phyloP scores from a whole-genome alignment of 2,888 invertebrate genomes.

The Elaeidobius kamerunicus region DNA sequence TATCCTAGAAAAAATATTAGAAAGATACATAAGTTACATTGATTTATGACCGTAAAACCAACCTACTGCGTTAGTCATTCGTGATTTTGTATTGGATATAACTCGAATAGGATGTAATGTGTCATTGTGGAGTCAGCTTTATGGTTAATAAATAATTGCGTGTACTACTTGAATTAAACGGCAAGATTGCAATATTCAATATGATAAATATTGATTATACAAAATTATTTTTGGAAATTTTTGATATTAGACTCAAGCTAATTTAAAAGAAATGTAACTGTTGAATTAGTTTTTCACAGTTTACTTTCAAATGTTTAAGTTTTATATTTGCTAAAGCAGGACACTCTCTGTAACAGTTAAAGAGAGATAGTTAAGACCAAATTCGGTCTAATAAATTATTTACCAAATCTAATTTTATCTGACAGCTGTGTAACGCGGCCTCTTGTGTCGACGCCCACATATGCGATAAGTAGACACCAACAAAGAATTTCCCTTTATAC shows the following conservation, averaged over 20 bases:
- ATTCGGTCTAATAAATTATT: not conserved
- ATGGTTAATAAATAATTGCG: slow-evolving; percentile 20
- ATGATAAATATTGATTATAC: too few species aligned
- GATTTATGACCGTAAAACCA: slow-evolving; percentile 18
- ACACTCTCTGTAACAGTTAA: too few species aligned
- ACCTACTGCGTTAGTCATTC: slow-evolving; percentile 21
- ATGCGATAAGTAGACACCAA: slow-evolving; percentile 14
- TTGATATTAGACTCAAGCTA: slow-evolving; percentile 4
- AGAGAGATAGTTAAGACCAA: not conserved
- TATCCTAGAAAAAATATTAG: slow-evolving; percentile 24
- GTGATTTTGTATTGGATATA: slow-evolving; percentile 27
- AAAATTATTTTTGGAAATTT: slow-evolving; percentile 2
- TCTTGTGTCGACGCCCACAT: slow-evolving; percentile 19
- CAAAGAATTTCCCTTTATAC: slow-evolving; percentile 16
- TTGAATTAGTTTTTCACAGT: not conserved
- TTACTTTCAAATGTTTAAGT: not conserved
- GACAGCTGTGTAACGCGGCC: slow-evolving; percentile 16
- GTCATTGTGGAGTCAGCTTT: slow-evolving; percentile 20
- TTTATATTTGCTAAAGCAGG: too few species aligned
- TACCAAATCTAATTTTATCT: slow-evolving; percentile 9
- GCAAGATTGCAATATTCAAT: too few species aligned
- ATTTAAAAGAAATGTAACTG: slow-evolving; percentile 3
- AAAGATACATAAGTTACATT: slow-evolving; percentile 18
- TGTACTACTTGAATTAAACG: too few species aligned
- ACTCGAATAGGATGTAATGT: slow-evolving; percentile 24